Evolutionary conservation across 2,888 invertebrate genomes (phyloP).

Genomic region (Agonopterix arenella): DNA sequence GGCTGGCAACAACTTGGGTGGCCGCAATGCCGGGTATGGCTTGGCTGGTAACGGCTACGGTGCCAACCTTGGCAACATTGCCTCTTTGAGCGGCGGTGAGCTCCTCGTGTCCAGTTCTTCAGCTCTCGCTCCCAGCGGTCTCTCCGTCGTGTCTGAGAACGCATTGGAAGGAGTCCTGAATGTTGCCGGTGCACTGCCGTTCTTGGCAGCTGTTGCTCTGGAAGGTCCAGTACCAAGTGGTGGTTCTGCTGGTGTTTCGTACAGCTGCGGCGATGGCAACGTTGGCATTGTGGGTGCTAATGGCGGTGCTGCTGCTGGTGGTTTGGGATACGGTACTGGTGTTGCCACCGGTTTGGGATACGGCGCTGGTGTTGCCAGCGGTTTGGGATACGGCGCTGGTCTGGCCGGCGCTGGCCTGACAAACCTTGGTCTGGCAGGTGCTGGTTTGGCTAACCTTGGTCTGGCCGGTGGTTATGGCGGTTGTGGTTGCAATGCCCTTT

Average conservation of each 20-base stretch:
- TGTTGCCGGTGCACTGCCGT: no score
- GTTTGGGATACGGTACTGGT: no score
- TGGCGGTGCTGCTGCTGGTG: no score
- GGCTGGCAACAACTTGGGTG: constrained; percentile 1
- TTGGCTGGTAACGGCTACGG: neutral
- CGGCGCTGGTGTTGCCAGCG: no score
- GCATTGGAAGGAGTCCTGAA: no score
- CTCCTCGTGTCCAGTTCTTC: constrained; percentile 26
- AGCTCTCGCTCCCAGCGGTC: constrained; percentile 32
- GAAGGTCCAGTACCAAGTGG: no score
- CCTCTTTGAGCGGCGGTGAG: constrained; percentile 21
- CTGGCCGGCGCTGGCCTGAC: neutral
- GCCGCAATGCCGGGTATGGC: neutral
- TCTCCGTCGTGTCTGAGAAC: constrained; percentile 27
- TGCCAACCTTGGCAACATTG: neutral
- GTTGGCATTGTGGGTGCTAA: no score
- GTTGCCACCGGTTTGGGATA: no score
- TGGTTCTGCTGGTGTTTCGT: no score
- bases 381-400: neutral
- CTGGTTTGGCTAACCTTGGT: constrained; percentile 4
- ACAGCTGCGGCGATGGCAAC: no score
- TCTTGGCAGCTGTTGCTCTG: no score
- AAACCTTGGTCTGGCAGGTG: neutral
- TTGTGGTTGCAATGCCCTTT: neutral
- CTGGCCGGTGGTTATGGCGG: constrained; percentile 12